A percentile compares a stretch with the other conserved stretches of the same genome.
phyloP scores from a whole-genome alignment of 1,140 invertebrate species.

The Drosophila nebulosa region DNA sequence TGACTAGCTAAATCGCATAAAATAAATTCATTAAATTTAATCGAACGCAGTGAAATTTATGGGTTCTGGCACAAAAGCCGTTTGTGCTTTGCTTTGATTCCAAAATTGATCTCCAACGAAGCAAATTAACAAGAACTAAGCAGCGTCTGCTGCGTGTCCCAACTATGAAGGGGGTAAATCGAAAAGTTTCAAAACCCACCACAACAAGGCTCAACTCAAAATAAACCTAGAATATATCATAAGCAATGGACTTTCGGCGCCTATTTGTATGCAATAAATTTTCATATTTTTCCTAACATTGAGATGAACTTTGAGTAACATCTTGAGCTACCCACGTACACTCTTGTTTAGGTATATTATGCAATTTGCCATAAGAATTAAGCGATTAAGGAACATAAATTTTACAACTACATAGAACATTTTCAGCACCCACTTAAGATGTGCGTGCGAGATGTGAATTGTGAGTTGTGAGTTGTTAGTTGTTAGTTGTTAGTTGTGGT shows the following conservation, averaged over 20 bases:
- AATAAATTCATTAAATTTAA: slow-evolving; percentile 60
- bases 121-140: slow-evolving; percentile 50
- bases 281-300: no score
- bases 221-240: no score
- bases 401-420: slow-evolving; percentile 45
- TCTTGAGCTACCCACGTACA: background rate
- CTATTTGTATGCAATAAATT: no score
- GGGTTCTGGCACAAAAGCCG: slow-evolving; percentile 26
- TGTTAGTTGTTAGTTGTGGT: no score
- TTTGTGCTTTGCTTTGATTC: background rate
- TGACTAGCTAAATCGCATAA: slow-evolving; percentile 35
- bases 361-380: slow-evolving; percentile 71
- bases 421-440: slow-evolving; percentile 65
- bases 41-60: slow-evolving; percentile 50
- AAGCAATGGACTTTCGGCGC: no score
- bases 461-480: slow-evolving; percentile 2
- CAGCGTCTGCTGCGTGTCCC: background rate
- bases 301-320: no score
- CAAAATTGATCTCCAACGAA: slow-evolving; percentile 28
- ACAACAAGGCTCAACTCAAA: no score
- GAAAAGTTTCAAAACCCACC: no score
- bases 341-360: slow-evolving; percentile 39
- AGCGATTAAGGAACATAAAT: slow-evolving; percentile 71
- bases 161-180: background rate
- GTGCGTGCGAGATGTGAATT: slow-evolving; percentile 4